Evolutionary conservation across 2,113 vertebrate species (phyloP).

Genomic region (Eclectus roratus): DNA sequence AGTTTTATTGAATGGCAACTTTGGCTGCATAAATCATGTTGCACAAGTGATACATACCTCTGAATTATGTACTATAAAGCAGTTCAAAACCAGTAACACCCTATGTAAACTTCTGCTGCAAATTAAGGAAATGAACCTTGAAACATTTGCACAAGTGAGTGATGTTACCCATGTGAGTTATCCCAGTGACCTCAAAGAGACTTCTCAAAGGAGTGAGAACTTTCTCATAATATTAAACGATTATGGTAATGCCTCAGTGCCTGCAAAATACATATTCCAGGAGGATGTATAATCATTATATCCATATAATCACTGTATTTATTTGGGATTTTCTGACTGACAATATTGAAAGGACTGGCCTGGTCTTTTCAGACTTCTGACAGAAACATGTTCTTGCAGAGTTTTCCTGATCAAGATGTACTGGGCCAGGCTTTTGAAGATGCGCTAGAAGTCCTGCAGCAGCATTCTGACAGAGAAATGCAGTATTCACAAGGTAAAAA

Average conservation of each 20-base stretch:
- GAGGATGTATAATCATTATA: not conserved
- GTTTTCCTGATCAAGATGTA: slow-evolving; percentile 81
- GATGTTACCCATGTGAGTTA: not conserved
- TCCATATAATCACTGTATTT: not conserved
- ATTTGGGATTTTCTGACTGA: not conserved
- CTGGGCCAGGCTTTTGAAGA: slow-evolving; percentile 90
- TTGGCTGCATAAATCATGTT: not conserved
- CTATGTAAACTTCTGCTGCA: not conserved
- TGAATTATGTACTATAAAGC: not conserved
- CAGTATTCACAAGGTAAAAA: slow-evolving; percentile 75
- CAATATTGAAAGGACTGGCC: not conserved
- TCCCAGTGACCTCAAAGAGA: not conserved
- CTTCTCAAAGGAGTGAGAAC: not conserved
- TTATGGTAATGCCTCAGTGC: not conserved
- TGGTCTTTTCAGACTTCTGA: not conserved
- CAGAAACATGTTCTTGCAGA: slow-evolving; percentile 66
- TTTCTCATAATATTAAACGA: not conserved
- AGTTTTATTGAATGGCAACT: not conserved
- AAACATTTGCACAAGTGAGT: not conserved
- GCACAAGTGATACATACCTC: not conserved
- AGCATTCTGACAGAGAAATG: slow-evolving; percentile 81
- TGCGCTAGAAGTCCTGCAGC: slow-evolving; percentile 90
- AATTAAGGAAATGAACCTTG: slow-evolving; percentile 33
- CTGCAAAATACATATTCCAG: not conserved
- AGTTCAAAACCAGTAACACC: not conserved